Evolutionary conservation across 2,113 vertebrate genomes (phyloP).

Genomic region (Cinclus mexicanus): DNA sequence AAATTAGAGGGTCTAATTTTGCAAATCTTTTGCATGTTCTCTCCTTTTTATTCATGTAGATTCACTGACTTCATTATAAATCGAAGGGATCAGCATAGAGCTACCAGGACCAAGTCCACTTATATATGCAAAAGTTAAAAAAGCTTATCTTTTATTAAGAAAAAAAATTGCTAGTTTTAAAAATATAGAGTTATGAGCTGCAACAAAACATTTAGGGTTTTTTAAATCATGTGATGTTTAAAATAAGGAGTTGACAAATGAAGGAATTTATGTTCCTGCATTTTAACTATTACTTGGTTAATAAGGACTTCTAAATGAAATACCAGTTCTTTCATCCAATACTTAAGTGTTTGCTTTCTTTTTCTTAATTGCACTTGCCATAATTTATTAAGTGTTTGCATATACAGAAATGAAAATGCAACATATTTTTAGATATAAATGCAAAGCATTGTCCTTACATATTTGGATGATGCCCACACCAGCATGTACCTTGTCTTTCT

Average conservation of each 20-base stretch:
- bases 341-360: background rate
- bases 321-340: background rate
- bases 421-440: background rate
- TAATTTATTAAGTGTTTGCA: background rate
- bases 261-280: background rate
- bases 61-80: background rate
- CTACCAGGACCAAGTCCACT: background rate
- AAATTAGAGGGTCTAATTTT: background rate
- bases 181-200: background rate
- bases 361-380: background rate
- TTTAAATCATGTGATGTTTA: background rate
- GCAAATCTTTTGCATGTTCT: background rate
- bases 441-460: background rate
- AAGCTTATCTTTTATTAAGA: background rate
- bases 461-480: background rate
- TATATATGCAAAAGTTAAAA: background rate
- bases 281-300: background rate
- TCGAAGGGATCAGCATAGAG: background rate
- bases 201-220: background rate
- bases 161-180: fast-evolving
- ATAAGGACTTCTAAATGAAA: background rate
- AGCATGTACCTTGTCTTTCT: background rate
- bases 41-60: background rate
- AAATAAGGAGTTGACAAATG: background rate
- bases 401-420: background rate